Conservation (phyloP, 2,113 vertebrate genomes). For the Syngnathus typhle region DNA sequence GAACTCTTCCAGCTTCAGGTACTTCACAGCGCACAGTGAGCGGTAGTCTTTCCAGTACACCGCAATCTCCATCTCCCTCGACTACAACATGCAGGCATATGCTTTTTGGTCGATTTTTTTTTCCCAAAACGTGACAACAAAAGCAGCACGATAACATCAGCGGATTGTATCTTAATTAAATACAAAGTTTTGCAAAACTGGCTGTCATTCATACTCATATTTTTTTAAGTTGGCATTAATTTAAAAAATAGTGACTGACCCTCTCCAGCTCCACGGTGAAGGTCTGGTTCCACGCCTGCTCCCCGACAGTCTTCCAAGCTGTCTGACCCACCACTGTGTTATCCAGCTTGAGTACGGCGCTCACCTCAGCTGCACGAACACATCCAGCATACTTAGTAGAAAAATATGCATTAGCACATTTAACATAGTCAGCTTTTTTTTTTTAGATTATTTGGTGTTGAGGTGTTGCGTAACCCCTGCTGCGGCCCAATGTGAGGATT, state of each 20-base stretch:
- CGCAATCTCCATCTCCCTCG: slow-evolving; percentile 83
- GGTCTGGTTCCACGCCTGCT: slow-evolving; percentile 80
- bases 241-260: slow-evolving; percentile 60
- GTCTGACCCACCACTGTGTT: slow-evolving; percentile 83
- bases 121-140: background rate
- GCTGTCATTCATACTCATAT: too few species aligned
- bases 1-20: slow-evolving; percentile 88
- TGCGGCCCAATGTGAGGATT: background rate
- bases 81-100: slow-evolving; percentile 63
- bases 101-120: slow-evolving; percentile 15
- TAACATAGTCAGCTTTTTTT: background rate
- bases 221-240: too few species aligned
- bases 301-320: slow-evolving; percentile 77
- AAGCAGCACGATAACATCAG: too few species aligned
- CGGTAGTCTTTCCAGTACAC: slow-evolving; percentile 86
- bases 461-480: background rate
- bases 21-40: slow-evolving; percentile 85
- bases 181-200: too few species aligned
- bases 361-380: slow-evolving; percentile 76
- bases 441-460: too few species aligned
- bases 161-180: too few species aligned
- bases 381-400: slow-evolving; percentile 5
- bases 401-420: background rate
- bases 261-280: slow-evolving; percentile 85
- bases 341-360: slow-evolving; percentile 82